A percentile compares a stretch with the other conserved stretches of the same genome.
Conservation (phyloP, 2,113 vertebrate species). For the Picathartes gymnocephalus region DNA sequence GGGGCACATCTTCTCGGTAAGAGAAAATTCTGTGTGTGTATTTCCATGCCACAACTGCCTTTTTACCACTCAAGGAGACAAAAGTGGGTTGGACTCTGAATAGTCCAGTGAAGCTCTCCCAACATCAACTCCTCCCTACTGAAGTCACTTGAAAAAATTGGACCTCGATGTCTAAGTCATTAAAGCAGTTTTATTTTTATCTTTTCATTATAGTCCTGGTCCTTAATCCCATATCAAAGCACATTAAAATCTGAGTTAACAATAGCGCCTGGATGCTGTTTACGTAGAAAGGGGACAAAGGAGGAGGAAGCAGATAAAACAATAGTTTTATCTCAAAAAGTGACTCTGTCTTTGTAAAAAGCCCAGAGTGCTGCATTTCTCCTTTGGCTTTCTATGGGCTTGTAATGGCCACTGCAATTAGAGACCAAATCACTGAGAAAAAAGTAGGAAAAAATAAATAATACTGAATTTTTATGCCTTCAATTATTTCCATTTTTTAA, state of each 20-base stretch:
- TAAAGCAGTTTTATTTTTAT: not conserved
- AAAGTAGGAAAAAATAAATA: not conserved
- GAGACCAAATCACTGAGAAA: not conserved
- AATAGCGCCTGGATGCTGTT: not conserved
- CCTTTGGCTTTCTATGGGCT: not conserved
- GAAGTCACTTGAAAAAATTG: not conserved
- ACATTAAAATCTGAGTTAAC: not conserved
- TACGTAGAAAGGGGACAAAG: not conserved
- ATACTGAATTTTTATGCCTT: not conserved
- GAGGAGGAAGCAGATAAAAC: not conserved
- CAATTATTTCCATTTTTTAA: not conserved
- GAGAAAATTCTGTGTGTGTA: not conserved
- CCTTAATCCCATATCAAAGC: not conserved
- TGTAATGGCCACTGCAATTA: not conserved
- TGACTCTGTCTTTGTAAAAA: not conserved
- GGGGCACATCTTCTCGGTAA: not conserved
- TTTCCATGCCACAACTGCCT: not conserved
- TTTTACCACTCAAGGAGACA: not conserved
- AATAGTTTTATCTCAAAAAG: not conserved
- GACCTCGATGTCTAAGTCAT: not conserved
- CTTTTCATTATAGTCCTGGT: not conserved
- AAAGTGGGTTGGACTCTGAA: not conserved
- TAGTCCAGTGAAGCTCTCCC: not conserved
- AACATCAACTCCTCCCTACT: not conserved
- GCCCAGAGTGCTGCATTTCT: not conserved